Base-by-base conservation (phyloP, 2,113 vertebrate genomes). In the Zootoca vivipara region DNA sequence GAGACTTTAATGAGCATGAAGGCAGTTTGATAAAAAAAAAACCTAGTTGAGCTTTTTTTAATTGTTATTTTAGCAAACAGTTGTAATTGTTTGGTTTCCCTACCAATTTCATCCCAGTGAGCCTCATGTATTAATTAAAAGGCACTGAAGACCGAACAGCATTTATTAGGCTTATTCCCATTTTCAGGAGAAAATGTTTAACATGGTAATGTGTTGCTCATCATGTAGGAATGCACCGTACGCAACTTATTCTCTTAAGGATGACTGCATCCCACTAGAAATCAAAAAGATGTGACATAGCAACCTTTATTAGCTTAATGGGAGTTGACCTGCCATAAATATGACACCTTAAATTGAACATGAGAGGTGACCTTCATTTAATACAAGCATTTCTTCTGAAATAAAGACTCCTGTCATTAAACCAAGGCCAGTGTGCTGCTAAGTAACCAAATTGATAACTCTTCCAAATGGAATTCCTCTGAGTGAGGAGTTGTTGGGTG, bases 251-350 rank as follows among this genome's bases (percentile, higher is more conserved):
- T 85, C 20, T 38, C 26, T 10, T 67, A 28, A 24, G 46, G 64
- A 78, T 2, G n/a, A 4, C 74, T 28, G 22, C 6, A 58, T 80
- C 58, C n/a, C 52, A 42, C 77, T 58, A n/a, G 40, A 64, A 70
- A 46, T 78, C 79, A 86, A 88, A 28, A 35, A 35, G 46, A 85
- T 78, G 40, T 62, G 82, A 77, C 87, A 67, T 10, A 46, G 15
- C 20, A n/a, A 30, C 46, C 42, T 30, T 22, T 56, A 74, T 72
- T 33, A 52, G 52, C 78, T 77, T 89, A 84, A 87, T 64, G 10
- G 9, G 83, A 72, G 84, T 64, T 80, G 82, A 85, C 75, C 75
- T 77, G 35, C 69, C 42, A 62, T 84, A 81, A 84, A 62, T 67
- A 58, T 62, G 67, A 79, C 42, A 81, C 4, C 10, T 24, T 77